phyloP scores from a whole-genome alignment of 2,113 vertebrate genomes.

The Ramphastos sulfuratus region DNA sequence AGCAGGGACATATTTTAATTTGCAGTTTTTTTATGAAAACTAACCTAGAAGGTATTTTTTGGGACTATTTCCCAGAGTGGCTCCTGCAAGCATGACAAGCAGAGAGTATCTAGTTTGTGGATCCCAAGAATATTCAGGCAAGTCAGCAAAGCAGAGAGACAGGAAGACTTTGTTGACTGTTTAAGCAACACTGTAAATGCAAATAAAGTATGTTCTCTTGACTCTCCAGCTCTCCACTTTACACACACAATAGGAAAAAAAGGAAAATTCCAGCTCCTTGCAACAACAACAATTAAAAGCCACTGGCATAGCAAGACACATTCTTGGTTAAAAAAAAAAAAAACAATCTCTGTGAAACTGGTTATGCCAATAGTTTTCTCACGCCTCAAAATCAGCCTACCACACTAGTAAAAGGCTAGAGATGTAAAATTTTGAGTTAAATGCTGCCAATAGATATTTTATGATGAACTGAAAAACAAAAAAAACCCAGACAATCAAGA shows the following conservation, averaged over 20 bases:
- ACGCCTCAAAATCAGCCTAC: neutral
- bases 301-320: neutral
- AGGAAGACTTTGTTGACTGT: neutral
- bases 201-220: neutral
- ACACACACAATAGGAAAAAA: neutral
- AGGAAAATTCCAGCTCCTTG: neutral
- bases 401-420: neutral
- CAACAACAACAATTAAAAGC: neutral
- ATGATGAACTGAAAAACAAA: neutral
- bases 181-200: neutral
- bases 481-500: neutral
- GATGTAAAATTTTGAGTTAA: neutral
- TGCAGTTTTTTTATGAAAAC: neutral
- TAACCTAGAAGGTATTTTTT: neutral
- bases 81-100: neutral
- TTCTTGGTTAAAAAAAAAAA: neutral
- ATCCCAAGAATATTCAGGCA: neutral
- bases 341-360: neutral
- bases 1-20: neutral
- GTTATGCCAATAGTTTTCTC: neutral
- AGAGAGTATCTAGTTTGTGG: neutral
- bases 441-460: neutral
- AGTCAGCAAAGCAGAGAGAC: neutral
- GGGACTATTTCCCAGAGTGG: neutral
- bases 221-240: neutral